A percentile compares a stretch with the other conserved stretches of the same genome.
phyloP scores from a whole-genome alignment of 2,797 vertebrate genomes.

The Lagorchestes hirsutus region DNA sequence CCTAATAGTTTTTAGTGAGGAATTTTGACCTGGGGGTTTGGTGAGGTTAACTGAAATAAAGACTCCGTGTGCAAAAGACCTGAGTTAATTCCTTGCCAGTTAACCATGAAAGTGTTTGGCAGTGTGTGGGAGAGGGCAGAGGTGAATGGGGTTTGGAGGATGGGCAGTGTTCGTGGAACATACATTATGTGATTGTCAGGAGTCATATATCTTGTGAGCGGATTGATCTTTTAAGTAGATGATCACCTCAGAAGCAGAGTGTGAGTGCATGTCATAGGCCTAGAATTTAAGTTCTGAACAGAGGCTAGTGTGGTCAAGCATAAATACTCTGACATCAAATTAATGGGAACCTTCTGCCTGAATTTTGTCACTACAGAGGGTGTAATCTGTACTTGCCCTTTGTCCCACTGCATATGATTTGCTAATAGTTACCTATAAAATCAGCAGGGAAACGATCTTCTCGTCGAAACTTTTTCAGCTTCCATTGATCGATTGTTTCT shows the following conservation, averaged over 20 bases:
- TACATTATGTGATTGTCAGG: neutral
- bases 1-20: neutral
- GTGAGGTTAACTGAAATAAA: neutral
- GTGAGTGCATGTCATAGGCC: neutral
- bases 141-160: neutral
- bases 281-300: neutral
- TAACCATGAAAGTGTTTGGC: neutral
- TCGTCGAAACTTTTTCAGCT: conserved; percentile 35
- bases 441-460: neutral
- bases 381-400: neutral
- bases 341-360: neutral
- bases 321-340: neutral
- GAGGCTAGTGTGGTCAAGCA: neutral
- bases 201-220: neutral
- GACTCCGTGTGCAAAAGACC: neutral
- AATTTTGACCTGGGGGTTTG: conserved; percentile 9
- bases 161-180: neutral
- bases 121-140: neutral
- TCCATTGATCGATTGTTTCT: conserved; percentile 64
- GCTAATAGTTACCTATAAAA: neutral
- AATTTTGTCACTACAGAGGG: neutral
- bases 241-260: neutral
- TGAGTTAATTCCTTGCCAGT: neutral
- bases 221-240: neutral
- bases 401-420: neutral